phyloP scores from a whole-genome alignment of 1,140 invertebrate species.

The Xylocopa sonorina region DNA sequence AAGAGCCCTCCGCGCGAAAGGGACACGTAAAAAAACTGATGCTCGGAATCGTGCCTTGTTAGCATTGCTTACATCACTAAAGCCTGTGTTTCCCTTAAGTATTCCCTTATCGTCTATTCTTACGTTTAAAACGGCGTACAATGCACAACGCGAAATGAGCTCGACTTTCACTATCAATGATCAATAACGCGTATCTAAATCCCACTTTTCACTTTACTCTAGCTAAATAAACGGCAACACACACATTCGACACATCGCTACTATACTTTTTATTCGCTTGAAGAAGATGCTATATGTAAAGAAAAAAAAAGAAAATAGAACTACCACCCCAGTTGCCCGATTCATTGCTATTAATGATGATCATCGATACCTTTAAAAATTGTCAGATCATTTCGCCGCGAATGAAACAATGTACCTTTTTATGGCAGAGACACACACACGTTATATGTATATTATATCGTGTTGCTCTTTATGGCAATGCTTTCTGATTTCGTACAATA shows the following conservation, averaged over 20 bases:
- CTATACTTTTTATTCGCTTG: neutral
- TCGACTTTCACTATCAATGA: neutral
- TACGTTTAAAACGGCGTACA: constrained; percentile 1
- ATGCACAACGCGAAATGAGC: constrained; percentile 4
- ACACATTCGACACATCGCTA: neutral
- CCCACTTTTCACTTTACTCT: neutral
- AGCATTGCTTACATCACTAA: constrained; percentile 2
- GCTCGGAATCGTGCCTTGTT: neutral
- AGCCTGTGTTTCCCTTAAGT: constrained; percentile 21
- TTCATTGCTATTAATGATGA: neutral
- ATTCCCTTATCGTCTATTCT: constrained; percentile 12
- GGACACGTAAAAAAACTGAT: neutral
- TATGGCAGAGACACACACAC: constrained; percentile 39
- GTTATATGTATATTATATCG: neutral
- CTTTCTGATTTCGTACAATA: constrained; percentile 13
- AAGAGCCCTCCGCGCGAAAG: neutral
- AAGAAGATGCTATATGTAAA: neutral
- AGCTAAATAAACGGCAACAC: neutral
- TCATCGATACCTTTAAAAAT: constrained; percentile 4
- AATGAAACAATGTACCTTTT: constrained; percentile 11
- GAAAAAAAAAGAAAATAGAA: neutral
- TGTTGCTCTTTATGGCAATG: constrained; percentile 38
- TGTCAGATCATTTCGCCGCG: neutral
- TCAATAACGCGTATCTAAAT: neutral
- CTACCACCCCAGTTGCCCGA: neutral